A percentile compares a stretch with the other conserved stretches of the same genome.
Conservation (phyloP, 2,888 invertebrate genomes). For the Lysandra coridon region DNA sequence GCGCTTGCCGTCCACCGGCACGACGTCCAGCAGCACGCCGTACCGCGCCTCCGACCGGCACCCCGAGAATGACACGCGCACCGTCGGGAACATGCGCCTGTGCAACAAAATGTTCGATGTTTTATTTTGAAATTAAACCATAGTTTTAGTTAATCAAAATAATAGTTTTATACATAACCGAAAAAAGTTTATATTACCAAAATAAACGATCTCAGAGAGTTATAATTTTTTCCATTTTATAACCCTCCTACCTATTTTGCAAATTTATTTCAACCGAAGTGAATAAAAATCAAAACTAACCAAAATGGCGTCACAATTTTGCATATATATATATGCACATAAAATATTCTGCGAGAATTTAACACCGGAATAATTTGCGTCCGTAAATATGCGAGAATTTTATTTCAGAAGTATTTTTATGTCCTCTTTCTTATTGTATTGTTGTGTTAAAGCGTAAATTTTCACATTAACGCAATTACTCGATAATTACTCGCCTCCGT, state of each 20-base stretch:
- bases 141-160: not conserved
- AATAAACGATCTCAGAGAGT: not conserved
- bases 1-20: conserved; percentile 97
- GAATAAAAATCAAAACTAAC: conserved; percentile 18
- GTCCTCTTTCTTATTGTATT: conserved; percentile 67
- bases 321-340: conserved; percentile 3
- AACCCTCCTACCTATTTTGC: not conserved
- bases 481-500: conserved; percentile 73
- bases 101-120: conserved; percentile 42
- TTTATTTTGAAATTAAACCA: not conserved
- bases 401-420: conserved; percentile 39
- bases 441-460: conserved; percentile 75
- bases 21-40: conserved; percentile 96
- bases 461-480: conserved; percentile 78
- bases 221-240: not conserved
- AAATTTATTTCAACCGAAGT: not conserved
- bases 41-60: conserved; percentile 91
- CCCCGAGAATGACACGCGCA: conserved; percentile 95
- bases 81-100: conserved; percentile 99
- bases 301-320: conserved; percentile 25
- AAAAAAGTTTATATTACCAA: not conserved
- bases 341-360: conserved; percentile 27
- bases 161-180: not conserved
- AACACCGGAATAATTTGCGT: conserved; percentile 28
- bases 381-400: conserved; percentile 28